Evolutionary conservation across 2,797 vertebrate genomes (phyloP), one percentile per base, ranked within the genome.

Genomic region (Apogon talboti): DNA sequence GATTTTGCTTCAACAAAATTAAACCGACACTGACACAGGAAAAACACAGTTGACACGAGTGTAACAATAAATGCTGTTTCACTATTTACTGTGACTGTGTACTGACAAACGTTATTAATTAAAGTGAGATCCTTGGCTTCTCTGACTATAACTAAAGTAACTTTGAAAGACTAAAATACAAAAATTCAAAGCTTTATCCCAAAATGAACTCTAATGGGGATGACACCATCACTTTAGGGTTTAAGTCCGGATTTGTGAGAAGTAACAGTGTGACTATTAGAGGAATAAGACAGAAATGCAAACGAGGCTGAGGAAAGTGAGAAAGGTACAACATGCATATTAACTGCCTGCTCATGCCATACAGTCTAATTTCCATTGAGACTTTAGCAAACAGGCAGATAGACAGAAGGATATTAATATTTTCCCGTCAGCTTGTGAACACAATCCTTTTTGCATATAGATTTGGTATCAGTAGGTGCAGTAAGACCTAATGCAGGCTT

Each of bases 391-490:
- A 78, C 62, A 79, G 66, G 71, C 47, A 53, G 67, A 66, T 38
- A 51, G 54, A 78, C 53, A 63, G 58, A 76, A 50, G 63, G 66
- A 87, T 76, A 85, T 90, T 84, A 77, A 85, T 75, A 81, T 79
- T 80, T 72, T 48, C 65, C 78, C 63, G 71, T 78, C 79, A 80
- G 63, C 46, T 70, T 48, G 73, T 14, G 49, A 74, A 58, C 80
- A 76, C 62, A 79, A 85, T 81, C 48, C 70, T 47, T 74, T 90
- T 82, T 88, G 81, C 83, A 86, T 90, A 81, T 84, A 87, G 85
- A 91, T 88, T 77, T 82, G 62, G 75, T 79, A 78, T 87, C 74
- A 58, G 67, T 60, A 55, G 75, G 55, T 79, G 58, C 64, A 70
- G 66, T 75, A 68, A 64, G 54, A 79, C 66, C 54, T 74, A 78